A percentile compares a stretch with the other conserved stretches of the same genome.
phyloP scores from a whole-genome alignment of 2,888 invertebrate species.

The Cybosia mesomella region DNA sequence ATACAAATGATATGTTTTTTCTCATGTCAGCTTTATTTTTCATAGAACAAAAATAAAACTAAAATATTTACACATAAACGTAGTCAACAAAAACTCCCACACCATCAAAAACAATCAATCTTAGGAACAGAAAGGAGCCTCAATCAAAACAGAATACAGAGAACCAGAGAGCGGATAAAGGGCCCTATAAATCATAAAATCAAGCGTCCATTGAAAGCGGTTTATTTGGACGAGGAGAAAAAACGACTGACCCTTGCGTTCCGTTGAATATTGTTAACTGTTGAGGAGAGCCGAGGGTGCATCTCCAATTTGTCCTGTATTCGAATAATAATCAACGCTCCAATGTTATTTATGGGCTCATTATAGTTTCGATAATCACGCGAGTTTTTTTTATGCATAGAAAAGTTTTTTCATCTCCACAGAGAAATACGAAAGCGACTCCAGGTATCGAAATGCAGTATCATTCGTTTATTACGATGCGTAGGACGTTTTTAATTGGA shows the following conservation, averaged over 20 bases:
- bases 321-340: conserved; percentile 77
- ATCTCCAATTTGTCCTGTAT: conserved; percentile 82
- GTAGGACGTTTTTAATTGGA: conserved; percentile 78
- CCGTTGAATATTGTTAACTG: conserved; percentile 70
- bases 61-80: conserved; percentile 80
- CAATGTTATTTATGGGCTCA: conserved; percentile 81
- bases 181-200: conserved; percentile 86
- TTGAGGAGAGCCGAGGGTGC: conserved; percentile 70
- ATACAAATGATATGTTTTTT: conserved; percentile 42
- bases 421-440: conserved; percentile 34
- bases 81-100: conserved; percentile 82
- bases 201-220: conserved; percentile 82
- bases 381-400: conserved; percentile 57
- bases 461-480: conserved; percentile 58
- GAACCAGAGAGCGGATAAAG: conserved; percentile 81
- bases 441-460: conserved; percentile 50
- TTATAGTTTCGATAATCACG: conserved; percentile 82
- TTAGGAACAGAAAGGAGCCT: conserved; percentile 81
- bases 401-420: conserved; percentile 38
- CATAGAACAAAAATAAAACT: conserved; percentile 65
- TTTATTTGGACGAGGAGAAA: conserved; percentile 77
- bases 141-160: conserved; percentile 85
- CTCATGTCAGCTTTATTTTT: conserved; percentile 53
- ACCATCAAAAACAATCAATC: conserved; percentile 85
- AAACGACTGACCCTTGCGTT: conserved; percentile 75